Percentiles rank a stretch among this genome's conserved stretches.
These are phyloP conservation scores for Nymphalis urticae DNA, from an alignment of 2,888 invertebrate genomes.

Conservation along the genomic window DNA sequence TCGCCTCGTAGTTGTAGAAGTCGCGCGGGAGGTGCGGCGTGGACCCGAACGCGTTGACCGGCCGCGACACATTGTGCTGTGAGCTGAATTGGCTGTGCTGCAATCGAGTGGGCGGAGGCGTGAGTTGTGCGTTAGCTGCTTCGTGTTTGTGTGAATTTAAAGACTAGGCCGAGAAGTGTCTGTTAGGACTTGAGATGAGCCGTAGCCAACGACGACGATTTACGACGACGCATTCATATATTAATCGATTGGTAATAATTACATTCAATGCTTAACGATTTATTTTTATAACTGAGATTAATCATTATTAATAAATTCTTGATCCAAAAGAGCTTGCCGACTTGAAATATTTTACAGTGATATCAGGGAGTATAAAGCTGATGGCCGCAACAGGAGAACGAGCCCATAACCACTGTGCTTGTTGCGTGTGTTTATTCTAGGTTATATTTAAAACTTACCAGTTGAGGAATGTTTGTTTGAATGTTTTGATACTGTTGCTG, in stretches of 20 bases:
- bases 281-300: not conserved
- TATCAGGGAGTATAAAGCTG: slow-evolving; percentile 19
- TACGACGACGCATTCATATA: too few relatives aligned
- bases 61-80: slow-evolving; percentile 76
- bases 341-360: not conserved
- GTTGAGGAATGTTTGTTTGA: slow-evolving; percentile 76
- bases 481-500: slow-evolving; percentile 59
- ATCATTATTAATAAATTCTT: too few relatives aligned
- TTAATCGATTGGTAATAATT: not conserved
- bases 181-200: not conserved
- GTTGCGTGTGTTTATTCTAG: slow-evolving; percentile 9
- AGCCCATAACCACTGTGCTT: slow-evolving; percentile 25
- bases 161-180: not conserved
- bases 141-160: not conserved
- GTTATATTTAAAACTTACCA: slow-evolving; percentile 60
- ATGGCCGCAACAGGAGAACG: slow-evolving; percentile 16
- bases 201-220: not conserved
- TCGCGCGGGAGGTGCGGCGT: slow-evolving; percentile 73
- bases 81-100: slow-evolving; percentile 82
- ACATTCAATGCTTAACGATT: not conserved
- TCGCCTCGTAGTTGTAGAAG: slow-evolving; percentile 42
- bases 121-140: slow-evolving; percentile 26
- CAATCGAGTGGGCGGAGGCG: slow-evolving; percentile 43
- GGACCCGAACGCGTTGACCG: slow-evolving; percentile 68
- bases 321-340: too few relatives aligned